Evolutionary conservation across 1,140 invertebrate species (phyloP).

Genomic region (Ostrea edulis): DNA sequence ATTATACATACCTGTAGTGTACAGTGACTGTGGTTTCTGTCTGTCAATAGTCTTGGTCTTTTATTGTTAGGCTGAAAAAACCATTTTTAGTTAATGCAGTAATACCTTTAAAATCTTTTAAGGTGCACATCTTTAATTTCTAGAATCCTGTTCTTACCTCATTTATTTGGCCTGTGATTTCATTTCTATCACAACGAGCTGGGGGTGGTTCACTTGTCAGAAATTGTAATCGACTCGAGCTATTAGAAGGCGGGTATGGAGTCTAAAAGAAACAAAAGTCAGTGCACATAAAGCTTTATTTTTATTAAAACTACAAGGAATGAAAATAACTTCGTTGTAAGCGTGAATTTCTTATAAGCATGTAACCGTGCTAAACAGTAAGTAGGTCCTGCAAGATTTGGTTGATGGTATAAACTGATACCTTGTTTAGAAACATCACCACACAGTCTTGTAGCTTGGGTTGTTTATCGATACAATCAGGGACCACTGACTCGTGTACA

Average conservation of each 20-base stretch:
- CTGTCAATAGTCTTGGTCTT: not conserved
- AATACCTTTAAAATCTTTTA: not conserved
- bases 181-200: not conserved
- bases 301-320: too few relatives aligned
- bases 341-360: too few relatives aligned
- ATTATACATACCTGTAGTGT: too few relatives aligned
- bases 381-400: too few relatives aligned
- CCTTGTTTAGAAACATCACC: conserved; percentile 67
- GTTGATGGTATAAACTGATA: conserved; percentile 11
- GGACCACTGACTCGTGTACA: conserved; percentile 62
- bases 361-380: too few relatives aligned
- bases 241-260: not conserved
- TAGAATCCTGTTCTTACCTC: not conserved
- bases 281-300: not conserved
- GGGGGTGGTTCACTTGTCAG: not conserved
- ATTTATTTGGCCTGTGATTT: not conserved
- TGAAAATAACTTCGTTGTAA: too few relatives aligned
- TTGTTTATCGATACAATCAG: conserved; percentile 63
- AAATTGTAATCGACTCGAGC: not conserved
- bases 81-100: not conserved
- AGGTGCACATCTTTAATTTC: not conserved
- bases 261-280: not conserved
- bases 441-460: conserved; percentile 60
- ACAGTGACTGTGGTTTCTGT: too few relatives aligned
- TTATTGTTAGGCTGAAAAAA: conserved; percentile 3